Base-by-base conservation (phyloP, 1,140 invertebrate genomes). In the Bradynema listronoti region DNA sequence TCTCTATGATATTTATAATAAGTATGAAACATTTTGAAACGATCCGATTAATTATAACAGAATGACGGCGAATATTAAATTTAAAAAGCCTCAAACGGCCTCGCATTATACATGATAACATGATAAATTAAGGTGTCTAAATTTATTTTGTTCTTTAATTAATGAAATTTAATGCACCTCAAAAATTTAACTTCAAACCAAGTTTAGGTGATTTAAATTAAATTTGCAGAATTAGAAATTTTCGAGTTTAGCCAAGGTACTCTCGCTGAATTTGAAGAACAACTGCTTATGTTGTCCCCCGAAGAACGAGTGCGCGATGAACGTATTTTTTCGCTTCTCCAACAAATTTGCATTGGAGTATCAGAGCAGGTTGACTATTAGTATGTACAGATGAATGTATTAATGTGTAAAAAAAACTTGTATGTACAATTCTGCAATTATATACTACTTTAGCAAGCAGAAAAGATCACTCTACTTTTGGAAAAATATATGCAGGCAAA, bases 391-490 rank as follows among this genome's bases (percentile, higher is more conserved):
- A 39, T 11, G 19, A 39, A 19, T 39, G 19, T 11, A 11, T 39
- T 19, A 39, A 39, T 11, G 19, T 39, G 11, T 11, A 39, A 39
- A 11, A 19, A 39, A 39, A 11, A 11, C 36, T 19, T 14, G 24
- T 14, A 29, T 25, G 16, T 25, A 30, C 24, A 65, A 33, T 74
- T 77, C 27, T 75, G 78, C 39, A 69, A 69, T 50, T 75, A 75
- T 4, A 60, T 78, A n/a, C 49, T 73, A 22, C 75, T 72, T 65
- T 78, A 80, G 71, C 75, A 69, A 58, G 58, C 47, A 33, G 57
- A 69, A 43, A 76, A 74, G 45, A 70, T 82, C 56, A 64, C 75
- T n/a, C 66, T 77, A 24, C 53, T 82, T 45, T 47, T 81, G 27
- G 66, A 78, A 39, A 78, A 78, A 70, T 79, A 77, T n/a, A n/a